A percentile compares a stretch with the other conserved stretches of the same genome.
These are phyloP conservation scores for Hirtodrosophila cameraria DNA, from an alignment of 2,888 invertebrate species.

Conservation along the genomic window DNA sequence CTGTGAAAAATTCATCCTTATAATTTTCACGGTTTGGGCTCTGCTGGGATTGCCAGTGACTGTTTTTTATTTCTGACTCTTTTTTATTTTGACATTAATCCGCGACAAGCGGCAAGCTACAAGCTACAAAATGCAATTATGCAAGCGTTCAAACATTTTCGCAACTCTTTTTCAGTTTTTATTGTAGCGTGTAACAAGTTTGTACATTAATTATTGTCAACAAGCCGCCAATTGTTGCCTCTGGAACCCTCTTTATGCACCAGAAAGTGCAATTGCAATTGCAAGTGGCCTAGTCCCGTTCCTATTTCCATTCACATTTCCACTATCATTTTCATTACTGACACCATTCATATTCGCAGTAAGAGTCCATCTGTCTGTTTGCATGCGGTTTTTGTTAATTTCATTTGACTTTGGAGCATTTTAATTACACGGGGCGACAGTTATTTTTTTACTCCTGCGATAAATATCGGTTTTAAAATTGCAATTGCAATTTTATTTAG, in stretches of 20 bases:
- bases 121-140: conserved; percentile 20
- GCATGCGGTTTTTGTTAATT: conserved; percentile 47
- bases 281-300: no score
- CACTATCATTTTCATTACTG: no score
- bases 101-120: no score
- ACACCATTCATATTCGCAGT: not conserved
- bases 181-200: conserved; percentile 29
- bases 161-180: conserved; percentile 5
- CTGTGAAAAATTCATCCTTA: no score
- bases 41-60: no score
- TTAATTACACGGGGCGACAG: conserved; percentile 46
- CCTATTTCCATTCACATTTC: not conserved
- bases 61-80: no score
- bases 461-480: conserved; percentile 38
- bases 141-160: conserved; percentile 10
- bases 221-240: conserved; percentile 16
- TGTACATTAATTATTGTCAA: conserved; percentile 57
- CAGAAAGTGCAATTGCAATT: not conserved
- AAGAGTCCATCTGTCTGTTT: conserved; percentile 21
- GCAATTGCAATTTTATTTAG: conserved; percentile 16
- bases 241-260: not conserved
- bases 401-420: conserved; percentile 49
- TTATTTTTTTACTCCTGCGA: conserved; percentile 21
- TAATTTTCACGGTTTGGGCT: no score
- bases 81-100: no score